phyloP scores from a whole-genome alignment of 2,888 invertebrate species.

The Rhorus exstirpatorius region DNA sequence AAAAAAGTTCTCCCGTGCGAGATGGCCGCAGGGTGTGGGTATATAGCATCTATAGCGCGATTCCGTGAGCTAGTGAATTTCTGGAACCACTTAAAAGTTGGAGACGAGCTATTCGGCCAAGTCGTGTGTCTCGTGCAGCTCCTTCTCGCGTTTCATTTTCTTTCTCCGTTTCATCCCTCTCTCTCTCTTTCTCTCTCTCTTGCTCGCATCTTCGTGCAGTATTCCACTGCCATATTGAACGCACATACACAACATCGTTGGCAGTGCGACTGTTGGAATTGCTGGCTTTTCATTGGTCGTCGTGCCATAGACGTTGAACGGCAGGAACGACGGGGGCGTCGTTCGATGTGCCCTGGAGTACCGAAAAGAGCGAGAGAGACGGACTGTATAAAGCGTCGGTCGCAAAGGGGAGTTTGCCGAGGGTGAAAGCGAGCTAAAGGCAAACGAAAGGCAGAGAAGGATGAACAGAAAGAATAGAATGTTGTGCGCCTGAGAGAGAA shows the following conservation, averaged over 20 bases:
- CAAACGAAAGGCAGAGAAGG: slow-evolving; percentile 4
- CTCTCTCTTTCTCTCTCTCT: slow-evolving; percentile 31
- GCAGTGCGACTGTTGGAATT: slow-evolving; percentile 64
- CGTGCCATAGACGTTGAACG: slow-evolving; percentile 76
- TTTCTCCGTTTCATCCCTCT: neutral
- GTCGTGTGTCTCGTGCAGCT: slow-evolving; percentile 63
- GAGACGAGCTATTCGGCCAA: slow-evolving; percentile 75
- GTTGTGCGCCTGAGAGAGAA: slow-evolving; percentile 36
- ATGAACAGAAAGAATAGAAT: slow-evolving; percentile 12
- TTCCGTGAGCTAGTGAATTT: slow-evolving; percentile 68
- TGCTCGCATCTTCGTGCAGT: slow-evolving; percentile 72
- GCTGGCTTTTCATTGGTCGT: slow-evolving; percentile 76
- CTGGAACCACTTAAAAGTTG: slow-evolving; percentile 76
- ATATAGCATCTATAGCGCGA: slow-evolving; percentile 39
- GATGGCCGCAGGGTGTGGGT: slow-evolving; percentile 21
- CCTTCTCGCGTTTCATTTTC: slow-evolving; percentile 20
- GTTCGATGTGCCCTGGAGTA: slow-evolving; percentile 33
- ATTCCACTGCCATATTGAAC: slow-evolving; percentile 83
- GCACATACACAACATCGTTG: slow-evolving; percentile 65
- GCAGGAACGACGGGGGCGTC: slow-evolving; percentile 67
- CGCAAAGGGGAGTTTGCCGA: slow-evolving; percentile 34
- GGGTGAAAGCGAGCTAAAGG: slow-evolving; percentile 55
- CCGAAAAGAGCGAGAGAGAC: slow-evolving; percentile 40
- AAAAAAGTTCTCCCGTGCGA: slow-evolving; percentile 10
- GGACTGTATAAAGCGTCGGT: slow-evolving; percentile 32